These are phyloP conservation scores for Dione vanillae DNA, from an alignment of 2,888 invertebrate species.

Conservation along the genomic window DNA sequence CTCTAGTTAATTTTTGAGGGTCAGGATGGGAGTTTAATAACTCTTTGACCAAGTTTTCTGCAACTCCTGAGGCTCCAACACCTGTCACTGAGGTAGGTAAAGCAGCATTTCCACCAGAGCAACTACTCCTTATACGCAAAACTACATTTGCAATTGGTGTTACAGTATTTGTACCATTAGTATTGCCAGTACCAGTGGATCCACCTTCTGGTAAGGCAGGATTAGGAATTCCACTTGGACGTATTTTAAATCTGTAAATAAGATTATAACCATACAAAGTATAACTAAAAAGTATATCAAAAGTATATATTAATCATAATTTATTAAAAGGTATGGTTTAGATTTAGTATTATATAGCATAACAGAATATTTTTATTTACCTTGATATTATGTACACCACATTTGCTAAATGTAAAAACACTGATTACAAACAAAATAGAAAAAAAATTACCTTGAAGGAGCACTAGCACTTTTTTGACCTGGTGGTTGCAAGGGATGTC, in stretches of 20 bases:
- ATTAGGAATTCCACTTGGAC: slow-evolving; percentile 77
- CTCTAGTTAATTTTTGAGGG: slow-evolving; percentile 80
- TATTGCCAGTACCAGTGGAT: slow-evolving; percentile 70
- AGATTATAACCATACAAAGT: not conserved
- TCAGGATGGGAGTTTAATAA: slow-evolving; percentile 78
- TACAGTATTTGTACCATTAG: slow-evolving; percentile 55
- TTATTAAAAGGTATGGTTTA: too few relatives aligned
- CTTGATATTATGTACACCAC: too few relatives aligned
- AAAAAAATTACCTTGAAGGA: slow-evolving; percentile 77
- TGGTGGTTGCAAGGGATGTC: slow-evolving; percentile 96
- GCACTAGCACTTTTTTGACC: slow-evolving; percentile 92
- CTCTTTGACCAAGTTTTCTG: slow-evolving; percentile 72
- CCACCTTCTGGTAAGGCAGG: slow-evolving; percentile 79
- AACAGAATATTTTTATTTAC: too few relatives aligned
- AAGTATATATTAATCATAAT: too few relatives aligned
- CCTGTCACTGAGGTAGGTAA: slow-evolving; percentile 68
- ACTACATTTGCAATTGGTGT: slow-evolving; percentile 63
- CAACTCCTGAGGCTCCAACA: slow-evolving; percentile 68
- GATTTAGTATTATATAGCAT: too few relatives aligned
- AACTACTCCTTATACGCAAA: slow-evolving; percentile 67
- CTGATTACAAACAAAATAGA: not conserved
- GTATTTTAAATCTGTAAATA: slow-evolving; percentile 79
- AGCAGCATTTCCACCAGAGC: slow-evolving; percentile 69
- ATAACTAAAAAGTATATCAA: too few relatives aligned
- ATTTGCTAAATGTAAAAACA: not conserved